These are phyloP conservation scores for Holcopasites calliopsidis DNA, from an alignment of 1,140 invertebrate genomes.

Conservation along the genomic window DNA sequence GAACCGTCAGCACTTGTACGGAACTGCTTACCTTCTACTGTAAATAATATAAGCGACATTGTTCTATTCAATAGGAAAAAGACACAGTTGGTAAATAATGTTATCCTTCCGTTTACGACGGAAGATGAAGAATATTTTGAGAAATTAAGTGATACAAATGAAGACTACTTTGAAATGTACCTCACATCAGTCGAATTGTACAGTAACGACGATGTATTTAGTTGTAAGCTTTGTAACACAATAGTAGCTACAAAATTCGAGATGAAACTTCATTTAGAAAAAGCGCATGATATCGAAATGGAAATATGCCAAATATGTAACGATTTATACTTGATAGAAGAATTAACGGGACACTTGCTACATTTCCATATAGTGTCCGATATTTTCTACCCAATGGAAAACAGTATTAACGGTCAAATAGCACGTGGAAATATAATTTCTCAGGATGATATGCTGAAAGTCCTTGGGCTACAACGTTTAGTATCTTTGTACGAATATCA, in stretches of 20 bases:
- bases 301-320: constrained; percentile 10
- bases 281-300: background rate
- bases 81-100: background rate
- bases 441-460: background rate
- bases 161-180: background rate
- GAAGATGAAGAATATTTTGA: background rate
- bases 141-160: background rate
- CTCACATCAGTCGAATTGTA: background rate
- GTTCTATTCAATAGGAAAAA: background rate
- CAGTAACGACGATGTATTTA: no score
- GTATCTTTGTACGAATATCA: constrained; percentile 8
- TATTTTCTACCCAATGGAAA: background rate
- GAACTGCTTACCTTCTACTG: background rate
- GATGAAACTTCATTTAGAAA: background rate
- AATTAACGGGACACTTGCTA: constrained; percentile 5
- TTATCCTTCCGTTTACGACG: background rate
- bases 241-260: background rate
- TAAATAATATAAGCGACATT: background rate
- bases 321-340: background rate
- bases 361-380: background rate
- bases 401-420: background rate
- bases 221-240: background rate
- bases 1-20: background rate
- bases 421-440: background rate
- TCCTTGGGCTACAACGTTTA: constrained; percentile 7